phyloP scores from a whole-genome alignment of 2,113 vertebrate genomes.

The Notiomystis cincta region DNA sequence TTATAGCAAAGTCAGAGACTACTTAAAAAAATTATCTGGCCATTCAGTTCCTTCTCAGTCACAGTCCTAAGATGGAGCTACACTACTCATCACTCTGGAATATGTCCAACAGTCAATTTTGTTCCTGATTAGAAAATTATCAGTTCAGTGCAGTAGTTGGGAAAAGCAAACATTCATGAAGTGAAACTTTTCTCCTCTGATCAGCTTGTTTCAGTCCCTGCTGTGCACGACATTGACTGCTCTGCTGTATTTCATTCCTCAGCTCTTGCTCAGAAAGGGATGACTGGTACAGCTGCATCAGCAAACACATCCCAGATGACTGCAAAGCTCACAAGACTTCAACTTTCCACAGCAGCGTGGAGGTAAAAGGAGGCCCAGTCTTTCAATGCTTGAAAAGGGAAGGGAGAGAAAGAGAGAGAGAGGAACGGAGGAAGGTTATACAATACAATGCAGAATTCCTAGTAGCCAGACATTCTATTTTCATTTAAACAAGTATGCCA shows the following conservation, averaged over 20 bases:
- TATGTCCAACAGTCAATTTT: not conserved
- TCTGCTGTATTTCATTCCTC: conserved; percentile 7
- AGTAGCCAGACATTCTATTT: not conserved
- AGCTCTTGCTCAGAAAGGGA: conserved; percentile 92
- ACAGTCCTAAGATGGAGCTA: not conserved
- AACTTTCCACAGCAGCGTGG: conserved; percentile 70
- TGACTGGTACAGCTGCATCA: conserved; percentile 92
- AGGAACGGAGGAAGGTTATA: not conserved
- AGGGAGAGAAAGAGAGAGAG: not conserved
- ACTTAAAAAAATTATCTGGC: not conserved
- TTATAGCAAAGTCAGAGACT: not conserved
- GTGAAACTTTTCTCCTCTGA: not conserved
- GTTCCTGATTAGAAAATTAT: not conserved
- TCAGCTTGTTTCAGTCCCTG: not conserved
- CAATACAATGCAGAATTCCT: not conserved
- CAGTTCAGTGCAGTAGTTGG: not conserved
- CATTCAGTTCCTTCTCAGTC: not conserved
- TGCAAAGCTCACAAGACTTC: conserved; percentile 71
- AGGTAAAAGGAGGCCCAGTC: conserved; percentile 64
- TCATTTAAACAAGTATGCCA: not conserved
- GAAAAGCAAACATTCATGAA: not conserved
- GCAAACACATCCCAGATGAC: conserved; percentile 82
- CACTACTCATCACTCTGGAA: not conserved
- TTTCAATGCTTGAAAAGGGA: not conserved
- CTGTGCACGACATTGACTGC: not conserved